phyloP scores from a whole-genome alignment of 2,797 vertebrate species.

The Pterois miles region DNA sequence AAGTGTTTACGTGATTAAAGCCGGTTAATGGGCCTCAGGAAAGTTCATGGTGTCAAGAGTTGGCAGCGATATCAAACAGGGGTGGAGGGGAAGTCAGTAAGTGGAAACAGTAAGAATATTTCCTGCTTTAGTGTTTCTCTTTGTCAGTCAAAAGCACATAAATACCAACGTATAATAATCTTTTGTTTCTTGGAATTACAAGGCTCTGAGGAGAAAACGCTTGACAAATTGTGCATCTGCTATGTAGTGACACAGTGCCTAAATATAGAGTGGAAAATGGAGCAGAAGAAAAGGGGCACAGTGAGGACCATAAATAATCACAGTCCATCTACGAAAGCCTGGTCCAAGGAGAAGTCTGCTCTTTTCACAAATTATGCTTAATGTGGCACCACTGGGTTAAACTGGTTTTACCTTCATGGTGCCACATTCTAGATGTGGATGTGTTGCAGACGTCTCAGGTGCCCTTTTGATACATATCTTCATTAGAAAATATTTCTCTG shows the following conservation, averaged over 20 bases:
- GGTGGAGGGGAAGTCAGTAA: conserved; percentile 44
- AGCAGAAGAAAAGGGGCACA: conserved; percentile 74
- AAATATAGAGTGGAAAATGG: conserved; percentile 81
- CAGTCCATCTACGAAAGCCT: conserved; percentile 62
- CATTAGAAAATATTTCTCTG: conserved; percentile 8
- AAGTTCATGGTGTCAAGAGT: conserved; percentile 64
- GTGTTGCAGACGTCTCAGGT: conserved; percentile 5
- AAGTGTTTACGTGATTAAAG: conserved; percentile 80
- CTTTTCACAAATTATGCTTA: conserved; percentile 31
- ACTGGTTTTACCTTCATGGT: conserved; percentile 1
- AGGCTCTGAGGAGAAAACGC: conserved; percentile 25
- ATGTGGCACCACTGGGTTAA: conserved; percentile 18
- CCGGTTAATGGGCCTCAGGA: conserved; percentile 72
- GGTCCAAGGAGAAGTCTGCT: conserved; percentile 49
- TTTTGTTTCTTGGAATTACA: conserved; percentile 50
- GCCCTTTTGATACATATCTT: conserved; percentile 32
- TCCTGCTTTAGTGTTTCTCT: conserved; percentile 8
- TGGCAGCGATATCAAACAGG: conserved; percentile 50
- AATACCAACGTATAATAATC: conserved; percentile 30
- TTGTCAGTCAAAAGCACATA: conserved; percentile 8
- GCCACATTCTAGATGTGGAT: conserved; percentile 2
- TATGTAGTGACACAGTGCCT: conserved; percentile 71
- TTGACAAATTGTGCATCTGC: conserved; percentile 67
- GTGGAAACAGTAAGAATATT: conserved; percentile 28
- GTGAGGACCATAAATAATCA: conserved; percentile 78